Conservation (phyloP, 2,888 invertebrate genomes). For the Ecdyonurus torrentis region DNA sequence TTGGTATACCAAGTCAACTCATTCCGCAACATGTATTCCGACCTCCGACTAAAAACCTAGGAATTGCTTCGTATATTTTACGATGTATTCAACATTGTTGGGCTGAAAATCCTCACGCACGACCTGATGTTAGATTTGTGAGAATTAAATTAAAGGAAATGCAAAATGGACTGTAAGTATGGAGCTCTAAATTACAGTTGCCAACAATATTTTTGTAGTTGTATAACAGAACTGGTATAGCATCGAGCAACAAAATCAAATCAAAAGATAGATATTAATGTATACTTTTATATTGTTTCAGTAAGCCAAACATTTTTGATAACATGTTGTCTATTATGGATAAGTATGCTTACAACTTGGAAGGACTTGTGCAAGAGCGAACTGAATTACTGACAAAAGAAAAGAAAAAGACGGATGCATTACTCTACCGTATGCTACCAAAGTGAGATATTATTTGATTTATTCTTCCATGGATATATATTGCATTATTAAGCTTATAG, state of each 20-base stretch:
- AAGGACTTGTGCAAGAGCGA: slow-evolving; percentile 64
- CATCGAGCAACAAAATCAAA: too few relatives aligned
- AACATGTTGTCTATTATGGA: slow-evolving; percentile 86
- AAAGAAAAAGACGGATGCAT: slow-evolving; percentile 68
- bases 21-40: slow-evolving; percentile 29
- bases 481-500: too few relatives aligned
- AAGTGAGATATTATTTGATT: slow-evolving; percentile 35
- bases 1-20: background rate
- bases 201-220: background rate
- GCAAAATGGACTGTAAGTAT: slow-evolving; percentile 41
- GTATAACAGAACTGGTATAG: too few relatives aligned
- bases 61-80: slow-evolving; percentile 55
- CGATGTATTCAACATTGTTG: slow-evolving; percentile 62
- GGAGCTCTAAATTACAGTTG: background rate
- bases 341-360: slow-evolving; percentile 74
- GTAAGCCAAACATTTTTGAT: slow-evolving; percentile 73
- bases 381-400: slow-evolving; percentile 66
- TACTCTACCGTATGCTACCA: slow-evolving; percentile 72
- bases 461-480: slow-evolving; percentile 4
- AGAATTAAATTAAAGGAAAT: slow-evolving; percentile 62
- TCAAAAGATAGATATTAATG: too few relatives aligned
- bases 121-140: slow-evolving; percentile 64
- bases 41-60: slow-evolving; percentile 46
- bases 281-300: too few relatives aligned
- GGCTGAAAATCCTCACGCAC: slow-evolving; percentile 58